These are phyloP conservation scores for Podiceps cristatus DNA, from an alignment of 2,113 vertebrate genomes.

Conservation along the genomic window DNA sequence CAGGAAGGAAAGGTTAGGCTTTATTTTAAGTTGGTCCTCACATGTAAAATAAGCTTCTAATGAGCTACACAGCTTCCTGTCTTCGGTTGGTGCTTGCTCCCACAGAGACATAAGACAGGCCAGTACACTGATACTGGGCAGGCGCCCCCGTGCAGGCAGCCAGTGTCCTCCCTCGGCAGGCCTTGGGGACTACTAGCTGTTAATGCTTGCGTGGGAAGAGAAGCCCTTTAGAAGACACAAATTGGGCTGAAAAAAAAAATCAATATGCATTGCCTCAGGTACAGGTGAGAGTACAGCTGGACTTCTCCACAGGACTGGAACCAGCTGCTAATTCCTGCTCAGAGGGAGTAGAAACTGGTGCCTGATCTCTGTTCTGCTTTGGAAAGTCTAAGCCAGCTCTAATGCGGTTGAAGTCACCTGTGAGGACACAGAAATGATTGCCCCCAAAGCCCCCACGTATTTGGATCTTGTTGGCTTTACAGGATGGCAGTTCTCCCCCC, in stretches of 20 bases:
- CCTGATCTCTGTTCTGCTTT: neutral
- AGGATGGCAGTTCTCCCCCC: neutral
- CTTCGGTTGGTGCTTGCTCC: neutral
- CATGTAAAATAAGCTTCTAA: neutral
- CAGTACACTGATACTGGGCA: neutral
- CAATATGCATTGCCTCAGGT: neutral
- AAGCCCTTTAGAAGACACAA: neutral
- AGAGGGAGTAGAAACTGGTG: neutral
- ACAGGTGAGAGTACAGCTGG: neutral
- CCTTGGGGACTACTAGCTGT: neutral
- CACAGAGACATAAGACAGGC: neutral
- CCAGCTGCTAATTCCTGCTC: neutral
- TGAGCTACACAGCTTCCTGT: neutral
- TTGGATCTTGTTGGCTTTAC: neutral
- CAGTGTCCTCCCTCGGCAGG: neutral
- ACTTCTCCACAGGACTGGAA: neutral
- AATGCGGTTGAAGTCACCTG: neutral
- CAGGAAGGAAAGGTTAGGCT: neutral
- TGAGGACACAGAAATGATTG: neutral
- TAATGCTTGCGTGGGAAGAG: neutral
- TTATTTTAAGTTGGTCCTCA: neutral
- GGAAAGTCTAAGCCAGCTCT: neutral
- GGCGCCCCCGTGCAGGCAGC: neutral
- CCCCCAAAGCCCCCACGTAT: rapidly evolving
- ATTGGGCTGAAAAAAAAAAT: neutral